A percentile compares a stretch with the other conserved stretches of the same genome.
Evolutionary conservation across 2,797 vertebrate species (phyloP).

Genomic region (Microtus agrestis): DNA sequence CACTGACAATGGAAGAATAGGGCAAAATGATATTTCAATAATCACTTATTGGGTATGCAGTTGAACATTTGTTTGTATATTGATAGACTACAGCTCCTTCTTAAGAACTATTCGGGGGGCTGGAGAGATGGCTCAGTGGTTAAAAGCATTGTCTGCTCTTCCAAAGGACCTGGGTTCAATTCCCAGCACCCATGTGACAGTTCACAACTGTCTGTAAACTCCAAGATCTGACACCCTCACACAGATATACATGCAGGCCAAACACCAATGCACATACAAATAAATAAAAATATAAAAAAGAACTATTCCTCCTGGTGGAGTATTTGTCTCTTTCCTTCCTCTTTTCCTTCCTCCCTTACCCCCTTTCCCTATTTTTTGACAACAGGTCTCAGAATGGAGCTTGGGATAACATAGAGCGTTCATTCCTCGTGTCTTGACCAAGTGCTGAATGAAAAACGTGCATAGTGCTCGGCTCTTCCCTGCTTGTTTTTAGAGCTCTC

Average conservation of each 20-base stretch:
- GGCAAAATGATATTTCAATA: not conserved
- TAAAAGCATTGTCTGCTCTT: too few species aligned
- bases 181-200: too few species aligned
- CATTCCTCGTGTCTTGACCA: not conserved
- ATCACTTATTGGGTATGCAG: not conserved
- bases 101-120: not conserved
- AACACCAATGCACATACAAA: too few species aligned
- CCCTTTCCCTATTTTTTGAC: not conserved
- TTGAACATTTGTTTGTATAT: not conserved
- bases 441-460: not conserved
- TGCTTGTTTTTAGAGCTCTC: not conserved
- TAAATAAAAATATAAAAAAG: not conserved
- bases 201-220: too few species aligned
- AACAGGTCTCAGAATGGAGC: not conserved
- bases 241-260: too few species aligned
- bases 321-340: not conserved
- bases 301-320: not conserved
- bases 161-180: too few species aligned
- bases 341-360: not conserved
- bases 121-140: too few species aligned
- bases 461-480: not conserved
- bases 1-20: not conserved
- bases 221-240: too few species aligned
- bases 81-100: not conserved
- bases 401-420: not conserved